A percentile compares a stretch with the other conserved stretches of the same genome.
Evolutionary conservation across 2,113 vertebrate genomes (phyloP).

Genomic region (Taurulus bubalis): DNA sequence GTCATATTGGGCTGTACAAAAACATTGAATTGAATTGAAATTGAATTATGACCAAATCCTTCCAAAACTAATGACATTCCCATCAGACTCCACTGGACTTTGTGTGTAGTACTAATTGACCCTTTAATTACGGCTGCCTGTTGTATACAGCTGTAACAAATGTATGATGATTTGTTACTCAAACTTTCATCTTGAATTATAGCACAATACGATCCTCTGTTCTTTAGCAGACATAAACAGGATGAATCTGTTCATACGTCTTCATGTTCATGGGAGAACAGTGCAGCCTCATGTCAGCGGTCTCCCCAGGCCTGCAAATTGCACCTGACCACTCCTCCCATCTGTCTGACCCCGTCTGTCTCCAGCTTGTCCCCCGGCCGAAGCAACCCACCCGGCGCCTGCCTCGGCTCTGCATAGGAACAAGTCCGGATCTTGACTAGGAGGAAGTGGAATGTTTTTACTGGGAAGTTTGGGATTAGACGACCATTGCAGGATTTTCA

Average conservation of each 20-base stretch:
- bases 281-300: slow-evolving; percentile 30
- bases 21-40: not conserved
- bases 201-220: not conserved
- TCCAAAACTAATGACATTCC: not conserved
- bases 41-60: not conserved
- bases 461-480: slow-evolving; percentile 77
- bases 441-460: slow-evolving; percentile 80
- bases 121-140: not conserved
- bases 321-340: slow-evolving; percentile 63
- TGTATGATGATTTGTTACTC: not conserved
- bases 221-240: not conserved
- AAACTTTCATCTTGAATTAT: not conserved
- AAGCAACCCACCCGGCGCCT: slow-evolving; percentile 62
- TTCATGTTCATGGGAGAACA: slow-evolving; percentile 14
- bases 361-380: slow-evolving; percentile 49
- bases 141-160: not conserved
- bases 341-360: slow-evolving; percentile 56
- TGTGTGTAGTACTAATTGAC: not conserved
- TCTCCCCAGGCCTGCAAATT: slow-evolving; percentile 51
- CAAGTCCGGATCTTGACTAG: slow-evolving; percentile 63
- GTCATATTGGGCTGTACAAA: not conserved
- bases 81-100: slow-evolving; percentile 3
- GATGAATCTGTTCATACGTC: not conserved
- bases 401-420: slow-evolving; percentile 52
- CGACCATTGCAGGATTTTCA: slow-evolving; percentile 73